These are phyloP conservation scores for Oncopodura yosiiana DNA, from an alignment of 1,140 invertebrate genomes.

Conservation along the genomic window DNA sequence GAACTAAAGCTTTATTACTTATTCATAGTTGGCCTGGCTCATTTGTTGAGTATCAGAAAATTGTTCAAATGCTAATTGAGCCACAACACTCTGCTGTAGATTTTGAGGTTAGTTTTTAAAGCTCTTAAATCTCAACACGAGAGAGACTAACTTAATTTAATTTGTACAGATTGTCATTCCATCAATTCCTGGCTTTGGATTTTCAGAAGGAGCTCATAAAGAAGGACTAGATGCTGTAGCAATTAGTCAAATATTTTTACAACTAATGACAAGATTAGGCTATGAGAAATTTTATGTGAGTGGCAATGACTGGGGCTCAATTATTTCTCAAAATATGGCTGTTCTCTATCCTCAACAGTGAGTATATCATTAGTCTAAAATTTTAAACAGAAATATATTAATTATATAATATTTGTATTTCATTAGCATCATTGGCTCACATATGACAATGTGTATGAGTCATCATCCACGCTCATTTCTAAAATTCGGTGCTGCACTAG, in stretches of 20 bases:
- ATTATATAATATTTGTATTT: too few relatives aligned
- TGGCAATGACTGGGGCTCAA: constrained; percentile 44
- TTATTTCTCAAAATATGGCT: constrained; percentile 37
- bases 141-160: constrained; percentile 32
- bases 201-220: constrained; percentile 42
- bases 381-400: not conserved
- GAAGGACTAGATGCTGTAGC: constrained; percentile 35
- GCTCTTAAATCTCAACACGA: too few relatives aligned
- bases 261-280: constrained; percentile 45
- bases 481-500: constrained; percentile 40
- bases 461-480: constrained; percentile 44
- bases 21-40: constrained; percentile 48
- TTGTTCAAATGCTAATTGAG: constrained; percentile 49
- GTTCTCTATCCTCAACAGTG: constrained; percentile 40
- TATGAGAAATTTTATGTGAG: constrained; percentile 43
- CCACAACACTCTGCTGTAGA: constrained; percentile 52
- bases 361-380: constrained; percentile 16
- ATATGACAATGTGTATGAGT: constrained; percentile 51
- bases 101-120: constrained; percentile 49
- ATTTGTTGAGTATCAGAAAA: constrained; percentile 45
- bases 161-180: constrained; percentile 45
- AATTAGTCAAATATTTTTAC: constrained; percentile 43
- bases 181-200: constrained; percentile 49
- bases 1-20: constrained; percentile 40
- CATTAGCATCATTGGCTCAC: constrained; percentile 49